Conservation (phyloP, 2,797 vertebrate genomes). For the Lepilemur ruficaudatus region DNA sequence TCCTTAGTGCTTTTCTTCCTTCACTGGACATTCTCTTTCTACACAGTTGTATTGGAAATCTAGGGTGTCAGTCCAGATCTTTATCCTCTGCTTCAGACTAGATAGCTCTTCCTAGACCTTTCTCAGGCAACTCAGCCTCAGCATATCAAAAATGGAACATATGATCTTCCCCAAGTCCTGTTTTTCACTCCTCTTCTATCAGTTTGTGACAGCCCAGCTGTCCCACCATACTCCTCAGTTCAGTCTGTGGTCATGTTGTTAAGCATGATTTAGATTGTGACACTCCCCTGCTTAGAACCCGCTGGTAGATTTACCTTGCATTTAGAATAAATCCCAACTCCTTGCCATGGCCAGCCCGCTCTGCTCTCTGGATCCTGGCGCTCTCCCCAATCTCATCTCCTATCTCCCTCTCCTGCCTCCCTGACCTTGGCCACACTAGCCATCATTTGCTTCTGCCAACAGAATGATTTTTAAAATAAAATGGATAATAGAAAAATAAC, state of each 20-base stretch:
- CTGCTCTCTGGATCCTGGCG: background rate
- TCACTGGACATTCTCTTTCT: background rate
- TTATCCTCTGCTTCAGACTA: background rate
- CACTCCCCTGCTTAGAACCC: background rate
- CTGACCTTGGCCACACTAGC: background rate
- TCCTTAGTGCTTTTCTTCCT: background rate
- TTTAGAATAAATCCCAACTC: background rate
- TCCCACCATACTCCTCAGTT: background rate
- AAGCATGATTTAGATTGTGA: background rate
- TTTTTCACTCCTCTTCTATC: background rate
- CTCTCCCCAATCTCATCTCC: background rate
- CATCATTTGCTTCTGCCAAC: background rate
- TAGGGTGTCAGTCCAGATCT: background rate
- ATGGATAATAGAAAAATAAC: constrained; percentile 1
- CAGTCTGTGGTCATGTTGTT: background rate
- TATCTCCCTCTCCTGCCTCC: background rate
- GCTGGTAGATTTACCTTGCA: background rate
- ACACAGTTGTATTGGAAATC: background rate
- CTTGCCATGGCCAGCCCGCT: background rate
- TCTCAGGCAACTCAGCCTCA: background rate
- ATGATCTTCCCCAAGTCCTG: background rate
- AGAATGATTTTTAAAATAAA: constrained; percentile 15
- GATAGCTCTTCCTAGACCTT: background rate
- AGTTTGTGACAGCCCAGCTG: background rate
- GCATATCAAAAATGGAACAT: background rate